Evolutionary conservation across 2,888 invertebrate genomes (phyloP).

Genomic region (Eupithecia tripunctaria): DNA sequence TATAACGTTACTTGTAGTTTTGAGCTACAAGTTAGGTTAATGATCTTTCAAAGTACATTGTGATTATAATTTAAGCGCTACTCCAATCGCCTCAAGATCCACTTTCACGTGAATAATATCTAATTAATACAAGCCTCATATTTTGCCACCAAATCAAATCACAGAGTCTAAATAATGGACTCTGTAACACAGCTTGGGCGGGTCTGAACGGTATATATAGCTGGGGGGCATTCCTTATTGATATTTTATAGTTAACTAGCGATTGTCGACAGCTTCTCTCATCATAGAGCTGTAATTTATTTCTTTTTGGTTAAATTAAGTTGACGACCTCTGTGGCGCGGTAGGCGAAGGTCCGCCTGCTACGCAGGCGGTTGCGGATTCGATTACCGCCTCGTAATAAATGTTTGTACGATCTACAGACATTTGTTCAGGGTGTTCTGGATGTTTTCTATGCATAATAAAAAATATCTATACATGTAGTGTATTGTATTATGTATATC

Average conservation of each 20-base stretch:
- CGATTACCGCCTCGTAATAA: too few relatives aligned
- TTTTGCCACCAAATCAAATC: constrained; percentile 42
- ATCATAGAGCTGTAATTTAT: neutral
- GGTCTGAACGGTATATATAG: constrained; percentile 57
- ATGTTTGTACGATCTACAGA: too few relatives aligned
- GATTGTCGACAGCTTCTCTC: neutral
- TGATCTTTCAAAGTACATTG: neutral
- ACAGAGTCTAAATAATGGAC: constrained; percentile 55
- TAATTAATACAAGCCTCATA: constrained; percentile 27
- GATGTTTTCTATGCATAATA: too few relatives aligned
- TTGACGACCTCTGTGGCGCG: too few relatives aligned
- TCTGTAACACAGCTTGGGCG: constrained; percentile 74
- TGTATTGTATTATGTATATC: too few relatives aligned
- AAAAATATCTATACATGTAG: too few relatives aligned
- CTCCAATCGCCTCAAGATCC: constrained; percentile 1
- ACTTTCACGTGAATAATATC: constrained; percentile 33
- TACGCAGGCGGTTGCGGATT: too few relatives aligned
- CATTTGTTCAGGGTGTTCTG: too few relatives aligned
- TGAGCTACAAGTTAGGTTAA: neutral
- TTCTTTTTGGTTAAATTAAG: neutral
- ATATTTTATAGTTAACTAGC: constrained; percentile 69
- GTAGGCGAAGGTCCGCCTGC: too few relatives aligned
- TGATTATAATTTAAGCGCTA: neutral
- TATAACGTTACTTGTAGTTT: neutral
- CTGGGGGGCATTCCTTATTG: constrained; percentile 72